phyloP scores from a whole-genome alignment of 2,113 vertebrate species.

The Silurus meridionalis region DNA sequence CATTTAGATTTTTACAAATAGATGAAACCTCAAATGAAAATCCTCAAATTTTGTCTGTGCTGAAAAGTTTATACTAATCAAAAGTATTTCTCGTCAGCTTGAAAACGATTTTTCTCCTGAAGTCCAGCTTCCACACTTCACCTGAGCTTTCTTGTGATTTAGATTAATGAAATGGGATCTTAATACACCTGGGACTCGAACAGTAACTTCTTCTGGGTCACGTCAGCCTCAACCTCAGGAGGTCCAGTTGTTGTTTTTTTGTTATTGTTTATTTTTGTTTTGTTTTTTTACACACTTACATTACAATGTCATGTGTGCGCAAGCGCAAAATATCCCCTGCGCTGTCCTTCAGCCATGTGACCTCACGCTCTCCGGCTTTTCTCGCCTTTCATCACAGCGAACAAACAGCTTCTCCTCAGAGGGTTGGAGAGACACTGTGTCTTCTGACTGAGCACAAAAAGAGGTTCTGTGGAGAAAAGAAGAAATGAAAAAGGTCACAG shows the following conservation, averaged over 20 bases:
- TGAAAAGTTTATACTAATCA: not conserved
- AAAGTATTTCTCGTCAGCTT: not conserved
- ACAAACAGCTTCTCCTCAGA: constrained; percentile 83
- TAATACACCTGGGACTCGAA: not conserved
- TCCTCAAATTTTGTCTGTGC: not conserved
- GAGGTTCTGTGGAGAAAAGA: constrained; percentile 70
- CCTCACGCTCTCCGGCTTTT: constrained; percentile 15
- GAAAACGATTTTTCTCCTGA: too few species aligned
- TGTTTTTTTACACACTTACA: not conserved
- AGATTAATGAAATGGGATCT: not conserved
- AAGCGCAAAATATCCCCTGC: too few species aligned
- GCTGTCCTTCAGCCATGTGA: not conserved
- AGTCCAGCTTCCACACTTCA: not conserved
- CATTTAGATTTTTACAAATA: not conserved
- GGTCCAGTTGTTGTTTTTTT: not conserved
- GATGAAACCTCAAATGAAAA: not conserved
- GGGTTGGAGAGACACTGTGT: constrained; percentile 72
- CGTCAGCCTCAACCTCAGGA: not conserved
- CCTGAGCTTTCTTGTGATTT: not conserved
- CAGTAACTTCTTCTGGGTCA: not conserved
- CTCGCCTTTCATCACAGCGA: constrained; percentile 71
- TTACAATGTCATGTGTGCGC: not conserved
- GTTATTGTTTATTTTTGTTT: not conserved
- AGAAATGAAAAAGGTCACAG: not conserved
- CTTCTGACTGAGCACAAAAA: constrained; percentile 80